Percentiles rank a stretch among this genome's conserved stretches.
phyloP scores from a whole-genome alignment of 2,113 vertebrate species.

The Etia nguti region DNA sequence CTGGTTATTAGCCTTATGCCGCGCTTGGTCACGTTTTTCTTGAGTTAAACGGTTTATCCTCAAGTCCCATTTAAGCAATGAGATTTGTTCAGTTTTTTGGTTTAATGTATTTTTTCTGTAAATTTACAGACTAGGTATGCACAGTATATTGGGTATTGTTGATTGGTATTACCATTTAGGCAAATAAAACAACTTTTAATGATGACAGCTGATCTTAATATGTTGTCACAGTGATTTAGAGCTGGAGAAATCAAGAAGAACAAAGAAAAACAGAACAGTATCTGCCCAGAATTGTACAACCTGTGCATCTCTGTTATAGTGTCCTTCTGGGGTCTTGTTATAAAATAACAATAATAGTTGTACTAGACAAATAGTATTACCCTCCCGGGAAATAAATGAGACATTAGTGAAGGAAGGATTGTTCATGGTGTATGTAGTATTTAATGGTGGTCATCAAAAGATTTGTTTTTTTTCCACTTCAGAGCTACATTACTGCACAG shows the following conservation, averaged over 20 bases:
- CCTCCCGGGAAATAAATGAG: background rate
- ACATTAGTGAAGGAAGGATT: background rate
- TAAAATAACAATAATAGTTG: background rate
- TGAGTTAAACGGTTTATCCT: background rate
- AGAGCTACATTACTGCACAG: constrained; percentile 97
- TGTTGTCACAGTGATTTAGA: background rate
- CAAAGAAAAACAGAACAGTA: background rate
- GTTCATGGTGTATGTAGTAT: background rate
- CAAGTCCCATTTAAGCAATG: background rate
- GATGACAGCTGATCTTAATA: background rate
- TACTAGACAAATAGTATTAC: background rate
- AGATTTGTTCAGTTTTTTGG: background rate
- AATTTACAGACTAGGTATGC: background rate
- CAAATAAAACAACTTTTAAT: background rate
- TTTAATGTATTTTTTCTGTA: background rate
- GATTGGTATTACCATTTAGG: background rate
- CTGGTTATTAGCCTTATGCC: background rate
- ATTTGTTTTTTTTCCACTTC: constrained; percentile 10
- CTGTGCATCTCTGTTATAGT: background rate
- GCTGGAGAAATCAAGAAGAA: background rate
- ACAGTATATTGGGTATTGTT: background rate
- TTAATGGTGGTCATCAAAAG: background rate
- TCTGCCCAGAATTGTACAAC: background rate
- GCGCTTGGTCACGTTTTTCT: background rate
- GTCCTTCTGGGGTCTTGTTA: background rate